Percentiles rank a stretch among this genome's conserved stretches.
These are phyloP conservation scores for Chelonoidis abingdonii DNA, from an alignment of 2,113 vertebrate genomes.

Conservation along the genomic window DNA sequence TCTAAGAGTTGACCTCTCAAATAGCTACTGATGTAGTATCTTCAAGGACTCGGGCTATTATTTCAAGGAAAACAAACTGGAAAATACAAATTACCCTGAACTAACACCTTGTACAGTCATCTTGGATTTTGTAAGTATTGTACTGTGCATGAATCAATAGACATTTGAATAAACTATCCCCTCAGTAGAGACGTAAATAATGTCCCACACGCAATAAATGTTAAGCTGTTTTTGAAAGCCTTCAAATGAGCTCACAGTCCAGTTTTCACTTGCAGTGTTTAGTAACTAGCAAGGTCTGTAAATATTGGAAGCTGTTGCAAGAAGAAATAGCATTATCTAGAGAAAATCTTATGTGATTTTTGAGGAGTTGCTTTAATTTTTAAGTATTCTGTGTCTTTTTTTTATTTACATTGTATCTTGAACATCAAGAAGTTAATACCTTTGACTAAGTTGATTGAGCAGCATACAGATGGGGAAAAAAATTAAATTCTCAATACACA, in stretches of 20 bases:
- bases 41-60: conserved; percentile 70
- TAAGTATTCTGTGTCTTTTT: not conserved
- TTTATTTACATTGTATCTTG: not conserved
- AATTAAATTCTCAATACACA: not conserved
- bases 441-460: not conserved
- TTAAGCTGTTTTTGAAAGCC: not conserved
- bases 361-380: fast-evolving
- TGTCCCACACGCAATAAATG: not conserved
- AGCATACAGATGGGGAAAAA: not conserved
- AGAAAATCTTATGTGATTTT: not conserved
- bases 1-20: conserved; percentile 60
- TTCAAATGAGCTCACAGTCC: not conserved
- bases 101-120: conserved; percentile 67
- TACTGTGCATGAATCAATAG: conserved; percentile 2
- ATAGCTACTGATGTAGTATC: conserved; percentile 72
- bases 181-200: not conserved
- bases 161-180: not conserved
- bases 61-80: conserved; percentile 79
- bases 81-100: conserved; percentile 61
- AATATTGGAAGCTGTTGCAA: not conserved
- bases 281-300: not conserved
- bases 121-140: conserved; percentile 79
- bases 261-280: conserved; percentile 1
- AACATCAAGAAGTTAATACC: fast-evolving
- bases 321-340: fast-evolving